A percentile compares a stretch with the other conserved stretches of the same genome.
These are phyloP conservation scores for Apamea sordens DNA, from an alignment of 2,888 invertebrate species.

Conservation along the genomic window DNA sequence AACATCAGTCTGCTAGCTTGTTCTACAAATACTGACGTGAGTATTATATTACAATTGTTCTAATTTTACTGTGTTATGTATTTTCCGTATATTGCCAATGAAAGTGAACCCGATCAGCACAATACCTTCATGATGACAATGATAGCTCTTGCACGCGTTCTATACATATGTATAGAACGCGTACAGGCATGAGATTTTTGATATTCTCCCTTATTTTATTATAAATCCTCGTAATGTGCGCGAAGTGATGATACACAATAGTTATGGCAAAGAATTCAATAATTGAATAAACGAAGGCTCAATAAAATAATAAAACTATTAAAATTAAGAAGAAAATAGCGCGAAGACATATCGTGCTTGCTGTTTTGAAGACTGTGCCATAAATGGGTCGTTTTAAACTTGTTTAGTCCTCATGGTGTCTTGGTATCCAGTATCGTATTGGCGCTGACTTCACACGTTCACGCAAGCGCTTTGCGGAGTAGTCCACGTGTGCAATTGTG, in stretches of 20 bases:
- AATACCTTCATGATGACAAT: not conserved
- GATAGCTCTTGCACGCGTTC: not conserved
- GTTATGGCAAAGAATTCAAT: not conserved
- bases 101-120: not conserved
- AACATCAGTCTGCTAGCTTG: not conserved
- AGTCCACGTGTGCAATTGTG: conserved; percentile 10
- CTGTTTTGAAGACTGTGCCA: not conserved
- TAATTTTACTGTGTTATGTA: not conserved
- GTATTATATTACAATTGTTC: not conserved
- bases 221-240: not conserved
- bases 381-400: not conserved
- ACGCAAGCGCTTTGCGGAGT: conserved; percentile 16
- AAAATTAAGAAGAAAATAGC: not conserved
- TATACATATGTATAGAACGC: not conserved
- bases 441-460: conserved; percentile 1
- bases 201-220: not conserved
- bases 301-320: not conserved
- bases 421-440: not conserved
- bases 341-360: not conserved
- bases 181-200: not conserved
- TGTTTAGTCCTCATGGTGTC: not conserved
- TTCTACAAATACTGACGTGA: not conserved
- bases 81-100: not conserved
- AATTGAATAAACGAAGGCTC: not conserved
- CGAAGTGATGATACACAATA: not conserved